Base-by-base conservation (phyloP, 1,140 invertebrate genomes). In the Aphelinus atriplicis region DNA sequence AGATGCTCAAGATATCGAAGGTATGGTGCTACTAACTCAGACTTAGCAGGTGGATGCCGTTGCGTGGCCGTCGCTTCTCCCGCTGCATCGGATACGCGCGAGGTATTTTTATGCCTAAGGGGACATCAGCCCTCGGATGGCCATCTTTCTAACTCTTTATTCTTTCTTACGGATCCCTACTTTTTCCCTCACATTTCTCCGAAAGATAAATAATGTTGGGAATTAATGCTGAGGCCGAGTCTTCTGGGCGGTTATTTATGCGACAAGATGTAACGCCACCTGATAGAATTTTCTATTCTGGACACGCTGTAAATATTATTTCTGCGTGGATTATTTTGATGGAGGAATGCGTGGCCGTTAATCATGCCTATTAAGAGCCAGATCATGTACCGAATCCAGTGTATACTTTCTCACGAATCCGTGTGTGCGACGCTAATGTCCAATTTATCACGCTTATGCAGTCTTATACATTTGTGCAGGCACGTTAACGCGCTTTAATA, bases 1-100 rank as follows among this genome's bases (percentile, higher is more conserved):
- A 75, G 73, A 75, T 75, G 51, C 60, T 71, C 68, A 60, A 71
- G 73, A 75, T 75, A 69, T 60, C 58, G n/a, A 56, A 62, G 73
- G 73, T 75, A 75, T 70, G 73, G 66, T 66, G 68, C 65, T 75
- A 71, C 73, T 50, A 60, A 69, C 56, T 67, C 64, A n/a, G 42
- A 6, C 26, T 63, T 53, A 50, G 68, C 73, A 75, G 73, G 73
- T 75, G 73, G 60, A 75, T 75, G 55, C 68, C 53, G 58, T 48
- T 68, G 63, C 62, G 47, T 55, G 57, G n/a, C 46, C 26, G 51
- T 53, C 4, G 51, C 9, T 53, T 9, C 9, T 42, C 7, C 51
- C 3, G 57, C n/a, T 50, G 46, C 56, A 7, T 48, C 7, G 53
- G 26, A 42, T 10, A 10, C 57, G 7, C 55, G 45, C 2, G 42